Evolutionary conservation across 1,140 invertebrate genomes (phyloP).

Genomic region (Solenopsis fugax): DNA sequence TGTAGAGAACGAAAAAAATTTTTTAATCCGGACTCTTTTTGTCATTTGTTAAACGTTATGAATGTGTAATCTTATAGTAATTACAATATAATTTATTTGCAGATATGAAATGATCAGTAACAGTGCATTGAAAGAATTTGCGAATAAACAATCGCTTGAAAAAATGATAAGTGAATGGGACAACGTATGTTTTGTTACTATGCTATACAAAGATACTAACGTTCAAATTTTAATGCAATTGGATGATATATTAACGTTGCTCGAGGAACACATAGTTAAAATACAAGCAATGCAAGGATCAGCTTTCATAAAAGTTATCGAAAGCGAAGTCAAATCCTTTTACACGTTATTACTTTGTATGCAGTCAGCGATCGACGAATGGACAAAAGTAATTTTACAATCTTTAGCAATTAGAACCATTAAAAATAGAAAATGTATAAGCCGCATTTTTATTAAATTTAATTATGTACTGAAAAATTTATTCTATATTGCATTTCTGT

Average conservation of each 20-base stretch:
- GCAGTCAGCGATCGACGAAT: constrained; percentile 88
- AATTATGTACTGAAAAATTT: no score
- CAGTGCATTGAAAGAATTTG: constrained; percentile 90
- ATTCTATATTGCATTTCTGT: no score
- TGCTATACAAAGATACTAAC: constrained; percentile 86
- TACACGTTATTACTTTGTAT: constrained; percentile 89
- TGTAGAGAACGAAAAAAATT: no score
- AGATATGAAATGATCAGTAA: constrained; percentile 90
- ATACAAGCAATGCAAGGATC: constrained; percentile 90
- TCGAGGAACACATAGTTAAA: constrained; percentile 90
- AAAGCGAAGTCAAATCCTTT: constrained; percentile 88
- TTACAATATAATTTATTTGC: constrained; percentile 57
- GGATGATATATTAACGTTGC: constrained; percentile 88
- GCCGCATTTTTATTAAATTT: no score
- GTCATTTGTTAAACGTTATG: no score
- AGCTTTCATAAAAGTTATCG: constrained; percentile 90
- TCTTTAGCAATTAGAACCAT: no score
- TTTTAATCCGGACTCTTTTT: no score
- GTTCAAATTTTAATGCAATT: constrained; percentile 86
- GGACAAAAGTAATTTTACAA: constrained; percentile 87
- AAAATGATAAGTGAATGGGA: constrained; percentile 90
- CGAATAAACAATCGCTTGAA: constrained; percentile 87
- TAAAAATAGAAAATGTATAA: no score
- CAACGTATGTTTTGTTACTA: constrained; percentile 85
- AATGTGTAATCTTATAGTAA: no score